Evolutionary conservation across 2,113 vertebrate species (phyloP).

Genomic region (Sapajus apella): DNA sequence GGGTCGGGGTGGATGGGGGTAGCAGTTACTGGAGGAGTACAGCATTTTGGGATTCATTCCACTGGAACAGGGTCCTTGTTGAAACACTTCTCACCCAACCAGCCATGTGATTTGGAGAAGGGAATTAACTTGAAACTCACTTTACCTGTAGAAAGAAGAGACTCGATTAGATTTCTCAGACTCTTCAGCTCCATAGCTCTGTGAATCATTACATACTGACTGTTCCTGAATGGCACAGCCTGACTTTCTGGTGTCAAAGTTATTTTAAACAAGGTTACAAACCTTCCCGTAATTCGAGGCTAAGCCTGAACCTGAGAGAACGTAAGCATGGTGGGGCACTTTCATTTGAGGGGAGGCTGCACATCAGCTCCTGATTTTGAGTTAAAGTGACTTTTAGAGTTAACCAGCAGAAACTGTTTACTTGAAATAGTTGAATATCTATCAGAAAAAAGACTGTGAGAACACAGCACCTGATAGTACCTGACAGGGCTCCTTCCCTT

Average conservation of each 20-base stretch:
- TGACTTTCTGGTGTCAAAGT: neutral
- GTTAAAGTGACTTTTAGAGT: neutral
- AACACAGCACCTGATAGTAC: accelerated
- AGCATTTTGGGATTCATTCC: neutral
- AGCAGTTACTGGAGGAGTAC: neutral
- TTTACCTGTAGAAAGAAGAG: neutral
- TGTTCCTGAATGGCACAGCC: neutral
- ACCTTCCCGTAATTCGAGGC: neutral
- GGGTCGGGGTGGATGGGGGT: accelerated
- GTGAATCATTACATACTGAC: too few relatives aligned
- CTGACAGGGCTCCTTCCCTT: too few relatives aligned
- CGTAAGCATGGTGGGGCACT: neutral
- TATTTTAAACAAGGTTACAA: neutral
- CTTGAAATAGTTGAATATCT: neutral
- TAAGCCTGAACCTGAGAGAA: neutral
- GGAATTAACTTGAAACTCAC: neutral
- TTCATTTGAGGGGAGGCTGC: accelerated
- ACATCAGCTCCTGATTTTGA: neutral
- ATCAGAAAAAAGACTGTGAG: neutral
- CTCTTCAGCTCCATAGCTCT: neutral
- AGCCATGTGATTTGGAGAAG: neutral
- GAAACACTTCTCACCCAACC: neutral
- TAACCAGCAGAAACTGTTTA: neutral
- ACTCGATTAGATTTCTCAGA: neutral
- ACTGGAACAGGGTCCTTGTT: neutral